Percentiles rank a stretch among this genome's conserved stretches.
Evolutionary conservation across 2,113 vertebrate genomes (phyloP).

Genomic region (Myrmecophaga tridactyla): DNA sequence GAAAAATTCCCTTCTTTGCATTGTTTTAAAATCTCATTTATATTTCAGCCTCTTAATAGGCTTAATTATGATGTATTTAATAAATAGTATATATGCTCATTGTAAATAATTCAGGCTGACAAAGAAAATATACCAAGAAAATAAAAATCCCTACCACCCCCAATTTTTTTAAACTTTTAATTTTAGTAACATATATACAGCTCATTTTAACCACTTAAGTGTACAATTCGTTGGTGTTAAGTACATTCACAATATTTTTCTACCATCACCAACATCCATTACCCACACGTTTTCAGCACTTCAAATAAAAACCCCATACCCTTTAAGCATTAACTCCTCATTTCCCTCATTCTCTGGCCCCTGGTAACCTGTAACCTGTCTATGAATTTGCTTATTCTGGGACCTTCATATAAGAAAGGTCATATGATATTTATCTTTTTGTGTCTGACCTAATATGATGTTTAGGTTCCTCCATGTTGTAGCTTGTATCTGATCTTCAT

Average conservation of each 20-base stretch:
- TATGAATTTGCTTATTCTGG: neutral
- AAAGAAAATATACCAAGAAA: neutral
- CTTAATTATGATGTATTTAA: neutral
- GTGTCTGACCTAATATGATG: neutral
- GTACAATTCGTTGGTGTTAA: neutral
- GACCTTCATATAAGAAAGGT: neutral
- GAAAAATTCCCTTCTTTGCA: neutral
- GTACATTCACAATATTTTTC: neutral
- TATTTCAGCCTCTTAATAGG: neutral
- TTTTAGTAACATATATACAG: neutral
- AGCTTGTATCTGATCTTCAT: too few species aligned
- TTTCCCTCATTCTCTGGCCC: neutral
- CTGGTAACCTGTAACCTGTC: neutral
- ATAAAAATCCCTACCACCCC: neutral
- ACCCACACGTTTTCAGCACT: neutral
- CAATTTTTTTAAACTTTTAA: neutral
- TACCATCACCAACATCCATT: too few species aligned
- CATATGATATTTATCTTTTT: neutral
- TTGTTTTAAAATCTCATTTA: neutral
- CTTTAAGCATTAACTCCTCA: neutral
- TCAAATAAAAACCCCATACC: neutral
- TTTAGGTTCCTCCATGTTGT: too few species aligned
- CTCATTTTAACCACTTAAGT: too few species aligned
- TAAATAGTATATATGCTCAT: neutral
- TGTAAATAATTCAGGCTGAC: conserved; percentile 44